phyloP scores from a whole-genome alignment of 2,888 invertebrate genomes.

The Eulithis testata region DNA sequence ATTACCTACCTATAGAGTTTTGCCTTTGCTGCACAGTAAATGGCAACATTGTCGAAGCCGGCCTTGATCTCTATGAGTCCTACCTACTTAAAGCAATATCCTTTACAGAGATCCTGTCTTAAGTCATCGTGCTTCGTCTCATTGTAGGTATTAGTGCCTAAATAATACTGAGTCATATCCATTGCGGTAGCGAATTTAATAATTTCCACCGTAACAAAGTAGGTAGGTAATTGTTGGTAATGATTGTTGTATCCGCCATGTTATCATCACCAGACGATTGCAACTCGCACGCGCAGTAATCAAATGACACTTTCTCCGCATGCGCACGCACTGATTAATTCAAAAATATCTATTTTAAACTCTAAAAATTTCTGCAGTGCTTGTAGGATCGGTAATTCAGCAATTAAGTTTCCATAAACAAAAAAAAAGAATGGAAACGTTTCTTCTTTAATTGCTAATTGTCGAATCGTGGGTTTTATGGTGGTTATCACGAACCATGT shows the following conservation, averaged over 20 bases:
- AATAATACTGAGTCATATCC: no score
- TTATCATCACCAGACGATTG: constrained; percentile 20
- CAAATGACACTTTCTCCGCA: constrained; percentile 55
- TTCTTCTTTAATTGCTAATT: not conserved
- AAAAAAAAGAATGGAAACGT: not conserved
- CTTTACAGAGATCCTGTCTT: no score
- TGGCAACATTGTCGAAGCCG: not conserved
- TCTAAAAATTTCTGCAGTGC: not conserved
- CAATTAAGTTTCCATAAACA: not conserved
- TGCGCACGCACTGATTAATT: constrained; percentile 39
- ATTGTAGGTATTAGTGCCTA: no score
- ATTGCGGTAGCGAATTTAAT: no score
- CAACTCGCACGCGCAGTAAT: constrained; percentile 44
- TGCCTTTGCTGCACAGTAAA: not conserved
- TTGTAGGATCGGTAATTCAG: not conserved
- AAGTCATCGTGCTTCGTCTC: no score
- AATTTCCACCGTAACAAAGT: no score
- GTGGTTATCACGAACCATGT: constrained; percentile 6
- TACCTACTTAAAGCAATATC: no score
- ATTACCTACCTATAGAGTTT: constrained; percentile 9
- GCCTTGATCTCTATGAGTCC: no score
- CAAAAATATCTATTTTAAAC: no score
- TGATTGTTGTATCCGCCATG: constrained; percentile 1
- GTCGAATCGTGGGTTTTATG: not conserved
- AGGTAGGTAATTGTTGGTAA: no score